Conservation (phyloP, 2,797 vertebrate genomes). For the Microchirus variegatus region DNA sequence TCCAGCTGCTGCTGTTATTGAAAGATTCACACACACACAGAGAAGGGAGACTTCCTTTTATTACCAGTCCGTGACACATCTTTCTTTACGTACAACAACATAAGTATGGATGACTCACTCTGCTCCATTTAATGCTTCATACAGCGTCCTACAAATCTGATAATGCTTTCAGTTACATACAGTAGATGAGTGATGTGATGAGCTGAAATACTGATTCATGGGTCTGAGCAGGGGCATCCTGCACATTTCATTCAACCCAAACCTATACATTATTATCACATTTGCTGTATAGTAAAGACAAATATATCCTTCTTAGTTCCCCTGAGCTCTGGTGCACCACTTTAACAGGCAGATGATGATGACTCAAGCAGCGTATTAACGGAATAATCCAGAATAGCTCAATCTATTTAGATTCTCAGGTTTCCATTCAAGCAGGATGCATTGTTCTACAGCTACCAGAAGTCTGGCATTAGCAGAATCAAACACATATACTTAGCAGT, state of each 20-base stretch:
- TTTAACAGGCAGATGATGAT: slow-evolving; percentile 34
- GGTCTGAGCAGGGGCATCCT: slow-evolving; percentile 20
- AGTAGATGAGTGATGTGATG: slow-evolving; percentile 17
- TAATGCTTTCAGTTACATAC: slow-evolving; percentile 34
- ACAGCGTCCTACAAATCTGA: slow-evolving; percentile 33
- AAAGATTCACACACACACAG: slow-evolving; percentile 35
- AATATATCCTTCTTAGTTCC: slow-evolving; percentile 25
- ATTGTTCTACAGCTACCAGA: slow-evolving; percentile 30
- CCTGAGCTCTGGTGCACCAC: slow-evolving; percentile 21
- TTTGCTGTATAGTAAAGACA: slow-evolving; percentile 27
- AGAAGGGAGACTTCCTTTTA: slow-evolving; percentile 49
- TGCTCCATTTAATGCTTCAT: slow-evolving; percentile 37
- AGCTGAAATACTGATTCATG: slow-evolving; percentile 51
- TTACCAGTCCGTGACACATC: slow-evolving; percentile 43
- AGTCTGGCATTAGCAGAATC: slow-evolving; percentile 22
- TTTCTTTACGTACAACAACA: slow-evolving; percentile 36
- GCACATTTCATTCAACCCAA: slow-evolving; percentile 15
- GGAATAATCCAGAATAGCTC: slow-evolving; percentile 7
- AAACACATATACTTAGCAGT: neutral
- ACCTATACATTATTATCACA: neutral
- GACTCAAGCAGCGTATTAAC: slow-evolving; percentile 40
- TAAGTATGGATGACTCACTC: slow-evolving; percentile 45
- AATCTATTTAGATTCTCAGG: neutral
- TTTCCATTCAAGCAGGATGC: slow-evolving; percentile 22
- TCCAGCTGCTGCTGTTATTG: slow-evolving; percentile 39